These are phyloP conservation scores for Darevskia nairensis DNA, from an alignment of 2,797 vertebrate species.

Conservation along the genomic window DNA sequence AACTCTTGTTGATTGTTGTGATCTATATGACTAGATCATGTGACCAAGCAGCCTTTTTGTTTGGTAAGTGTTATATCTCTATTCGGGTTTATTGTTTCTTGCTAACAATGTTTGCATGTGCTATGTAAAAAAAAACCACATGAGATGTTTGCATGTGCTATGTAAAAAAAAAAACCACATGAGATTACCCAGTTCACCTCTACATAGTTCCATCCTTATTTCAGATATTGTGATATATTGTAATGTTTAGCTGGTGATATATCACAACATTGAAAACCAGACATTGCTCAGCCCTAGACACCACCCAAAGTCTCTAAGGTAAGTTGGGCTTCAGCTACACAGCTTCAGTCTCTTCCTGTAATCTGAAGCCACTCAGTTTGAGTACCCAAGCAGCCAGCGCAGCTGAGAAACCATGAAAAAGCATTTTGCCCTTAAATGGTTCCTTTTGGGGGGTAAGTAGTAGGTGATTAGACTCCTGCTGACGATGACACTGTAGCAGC, in stretches of 20 bases:
- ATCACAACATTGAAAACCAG: too few species aligned
- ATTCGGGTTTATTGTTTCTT: background rate
- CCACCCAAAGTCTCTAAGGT: too few species aligned
- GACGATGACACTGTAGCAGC: background rate
- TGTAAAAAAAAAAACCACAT: too few species aligned
- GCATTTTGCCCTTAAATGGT: background rate
- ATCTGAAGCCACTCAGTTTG: background rate
- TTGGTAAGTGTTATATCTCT: background rate
- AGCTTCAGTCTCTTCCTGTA: background rate
- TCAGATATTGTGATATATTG: too few species aligned
- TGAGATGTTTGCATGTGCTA: too few species aligned
- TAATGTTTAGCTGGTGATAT: too few species aligned
- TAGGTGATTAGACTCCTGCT: background rate
- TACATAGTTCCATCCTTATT: too few species aligned
- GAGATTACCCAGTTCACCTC: too few species aligned
- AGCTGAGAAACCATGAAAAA: background rate
- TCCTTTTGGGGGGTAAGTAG: constrained; percentile 4
- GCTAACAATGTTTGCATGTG: background rate
- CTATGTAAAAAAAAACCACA: too few species aligned
- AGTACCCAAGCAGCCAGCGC: background rate
- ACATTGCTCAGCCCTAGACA: too few species aligned
- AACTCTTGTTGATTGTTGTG: background rate
- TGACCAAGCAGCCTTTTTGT: background rate
- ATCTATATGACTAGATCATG: background rate
- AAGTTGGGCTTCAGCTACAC: background rate